A percentile compares a stretch with the other conserved stretches of the same genome.
Evolutionary conservation across 2,113 vertebrate genomes (phyloP).

Genomic region (Halcyon senegalensis): DNA sequence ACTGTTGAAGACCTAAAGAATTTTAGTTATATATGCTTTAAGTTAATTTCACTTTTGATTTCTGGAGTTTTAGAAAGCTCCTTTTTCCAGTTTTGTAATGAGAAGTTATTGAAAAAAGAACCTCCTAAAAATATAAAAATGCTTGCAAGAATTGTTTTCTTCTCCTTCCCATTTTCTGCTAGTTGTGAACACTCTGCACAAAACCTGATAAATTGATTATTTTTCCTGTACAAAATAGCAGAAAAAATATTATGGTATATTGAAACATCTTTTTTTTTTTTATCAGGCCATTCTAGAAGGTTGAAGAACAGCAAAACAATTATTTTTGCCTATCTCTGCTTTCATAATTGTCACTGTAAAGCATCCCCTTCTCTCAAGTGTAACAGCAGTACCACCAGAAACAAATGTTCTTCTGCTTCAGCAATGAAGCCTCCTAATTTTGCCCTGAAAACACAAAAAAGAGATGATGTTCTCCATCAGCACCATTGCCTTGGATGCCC

Average conservation of each 20-base stretch:
- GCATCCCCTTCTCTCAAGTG: background rate
- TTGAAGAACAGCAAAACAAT: background rate
- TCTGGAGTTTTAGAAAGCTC: background rate
- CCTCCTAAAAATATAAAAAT: background rate
- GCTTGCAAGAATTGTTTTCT: background rate
- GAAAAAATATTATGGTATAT: background rate
- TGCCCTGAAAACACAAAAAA: background rate
- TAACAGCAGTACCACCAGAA: background rate
- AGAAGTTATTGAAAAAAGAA: background rate
- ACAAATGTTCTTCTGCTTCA: background rate
- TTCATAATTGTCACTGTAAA: background rate
- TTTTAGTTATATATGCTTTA: background rate
- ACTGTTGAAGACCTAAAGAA: background rate
- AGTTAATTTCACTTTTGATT: background rate
- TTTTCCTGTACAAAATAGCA: background rate
- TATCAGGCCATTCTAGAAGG: background rate
- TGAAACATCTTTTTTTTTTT: background rate
- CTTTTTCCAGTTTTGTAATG: background rate
- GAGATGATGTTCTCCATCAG: rapidly evolving
- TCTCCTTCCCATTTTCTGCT: background rate
- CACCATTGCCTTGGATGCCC: background rate
- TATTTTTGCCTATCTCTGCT: background rate
- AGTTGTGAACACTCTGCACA: background rate
- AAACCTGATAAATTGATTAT: background rate
- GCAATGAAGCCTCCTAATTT: background rate